phyloP scores from a whole-genome alignment of 2,113 vertebrate species.

The Polypterus senegalus region DNA sequence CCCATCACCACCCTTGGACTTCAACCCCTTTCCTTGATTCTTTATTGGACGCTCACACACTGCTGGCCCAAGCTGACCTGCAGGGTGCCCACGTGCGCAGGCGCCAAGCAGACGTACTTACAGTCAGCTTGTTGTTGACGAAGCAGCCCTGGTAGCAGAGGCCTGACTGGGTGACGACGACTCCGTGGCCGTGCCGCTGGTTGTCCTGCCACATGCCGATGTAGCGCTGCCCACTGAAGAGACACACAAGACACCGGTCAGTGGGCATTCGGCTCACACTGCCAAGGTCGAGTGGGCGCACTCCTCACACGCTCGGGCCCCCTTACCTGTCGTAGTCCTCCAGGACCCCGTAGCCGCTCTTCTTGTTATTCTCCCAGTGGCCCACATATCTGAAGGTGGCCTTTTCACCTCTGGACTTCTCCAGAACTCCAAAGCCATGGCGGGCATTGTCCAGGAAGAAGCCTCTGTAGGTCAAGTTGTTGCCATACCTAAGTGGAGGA shows the following conservation, averaged over 20 bases:
- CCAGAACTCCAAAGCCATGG: slow-evolving; percentile 53
- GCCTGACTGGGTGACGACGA: slow-evolving; percentile 51
- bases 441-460: slow-evolving; percentile 41
- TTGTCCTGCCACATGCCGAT: slow-evolving; percentile 53
- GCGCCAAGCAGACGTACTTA: slow-evolving; percentile 26
- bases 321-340: slow-evolving; percentile 47
- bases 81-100: too few species aligned
- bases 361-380: slow-evolving; percentile 49
- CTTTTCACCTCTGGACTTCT: slow-evolving; percentile 13
- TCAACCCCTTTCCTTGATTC: too few species aligned
- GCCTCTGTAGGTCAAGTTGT: slow-evolving; percentile 46
- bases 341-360: slow-evolving; percentile 45
- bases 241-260: too few species aligned
- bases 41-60: too few species aligned
- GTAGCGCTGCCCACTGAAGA: slow-evolving; percentile 47
- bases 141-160: slow-evolving; percentile 51
- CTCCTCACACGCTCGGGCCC: too few species aligned
- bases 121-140: slow-evolving; percentile 45
- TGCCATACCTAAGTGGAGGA: slow-evolving; percentile 37
- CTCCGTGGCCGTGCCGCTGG: slow-evolving; percentile 39
- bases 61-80: too few species aligned
- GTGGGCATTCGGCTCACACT: background rate
- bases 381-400: slow-evolving; percentile 44
- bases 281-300: too few species aligned
- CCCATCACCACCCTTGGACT: too few species aligned